Percentiles rank a stretch among this genome's conserved stretches.
These are phyloP conservation scores for Neosalanx taihuensis DNA, from an alignment of 2,797 vertebrate genomes.

Conservation along the genomic window DNA sequence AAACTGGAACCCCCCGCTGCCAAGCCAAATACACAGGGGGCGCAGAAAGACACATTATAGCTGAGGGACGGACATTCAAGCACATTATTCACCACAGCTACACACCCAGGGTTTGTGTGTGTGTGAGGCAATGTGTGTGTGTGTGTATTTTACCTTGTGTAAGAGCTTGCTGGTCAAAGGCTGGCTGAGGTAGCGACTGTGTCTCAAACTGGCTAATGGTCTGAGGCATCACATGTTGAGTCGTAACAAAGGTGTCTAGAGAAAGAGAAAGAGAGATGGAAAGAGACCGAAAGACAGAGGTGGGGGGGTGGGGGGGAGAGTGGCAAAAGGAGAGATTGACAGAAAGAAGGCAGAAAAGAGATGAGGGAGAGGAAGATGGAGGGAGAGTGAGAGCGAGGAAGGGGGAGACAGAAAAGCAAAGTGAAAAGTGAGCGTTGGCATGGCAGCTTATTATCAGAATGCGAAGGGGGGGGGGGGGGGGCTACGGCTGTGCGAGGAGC, in stretches of 20 bases:
- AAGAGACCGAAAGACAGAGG: background rate
- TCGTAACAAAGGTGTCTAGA: slow-evolving; percentile 86
- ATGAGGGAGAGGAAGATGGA: background rate
- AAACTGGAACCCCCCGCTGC: no score
- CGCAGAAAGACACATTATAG: no score
- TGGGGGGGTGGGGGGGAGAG: no score
- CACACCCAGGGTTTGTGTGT: background rate
- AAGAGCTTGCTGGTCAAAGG: slow-evolving; percentile 87
- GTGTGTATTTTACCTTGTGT: slow-evolving; percentile 82
- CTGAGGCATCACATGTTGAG: slow-evolving; percentile 83
- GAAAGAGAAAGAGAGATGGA: slow-evolving; percentile 1
- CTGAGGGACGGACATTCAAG: no score
- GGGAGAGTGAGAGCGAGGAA: no score
- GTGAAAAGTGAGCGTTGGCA: no score
- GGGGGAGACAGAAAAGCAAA: no score
- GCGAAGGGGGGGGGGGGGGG: no score
- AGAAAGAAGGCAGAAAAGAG: background rate
- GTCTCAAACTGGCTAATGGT: slow-evolving; percentile 89
- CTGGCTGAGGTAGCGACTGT: slow-evolving; percentile 78
- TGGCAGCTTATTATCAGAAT: no score
- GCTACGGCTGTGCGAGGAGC: no score
- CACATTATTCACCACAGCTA: no score
- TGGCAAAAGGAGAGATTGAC: background rate
- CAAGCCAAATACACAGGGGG: no score
- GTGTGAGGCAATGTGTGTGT: background rate